Percentiles rank a stretch among this genome's conserved stretches.
phyloP scores from a whole-genome alignment of 2,888 invertebrate genomes.

The Blomia tropicalis region DNA sequence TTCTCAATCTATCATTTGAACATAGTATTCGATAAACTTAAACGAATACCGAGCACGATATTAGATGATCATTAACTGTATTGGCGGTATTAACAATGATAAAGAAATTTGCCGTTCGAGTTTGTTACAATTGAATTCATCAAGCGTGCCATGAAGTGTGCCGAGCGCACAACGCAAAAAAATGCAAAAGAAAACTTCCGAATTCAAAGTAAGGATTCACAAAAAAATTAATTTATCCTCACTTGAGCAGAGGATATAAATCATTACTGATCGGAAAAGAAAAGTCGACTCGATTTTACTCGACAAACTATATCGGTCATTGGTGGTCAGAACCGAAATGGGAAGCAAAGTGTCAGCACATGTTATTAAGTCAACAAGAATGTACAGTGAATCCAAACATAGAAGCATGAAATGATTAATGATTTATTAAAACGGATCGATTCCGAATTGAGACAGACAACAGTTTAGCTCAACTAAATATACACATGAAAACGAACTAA shows the following conservation, averaged over 20 bases:
- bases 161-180: neutral
- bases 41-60: too few species aligned
- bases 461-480: neutral
- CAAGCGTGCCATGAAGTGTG: neutral
- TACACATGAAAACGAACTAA: neutral
- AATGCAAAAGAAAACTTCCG: constrained; percentile 1
- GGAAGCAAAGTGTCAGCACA: neutral
- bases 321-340: neutral
- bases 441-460: neutral
- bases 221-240: neutral
- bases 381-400: neutral
- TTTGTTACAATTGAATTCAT: neutral
- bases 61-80: too few species aligned
- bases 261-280: neutral
- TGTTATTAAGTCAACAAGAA: constrained; percentile 9
- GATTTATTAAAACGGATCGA: constrained; percentile 8
- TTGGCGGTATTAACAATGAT: too few species aligned
- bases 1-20: too few species aligned
- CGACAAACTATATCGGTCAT: neutral
- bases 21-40: too few species aligned
- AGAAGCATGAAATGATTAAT: neutral
- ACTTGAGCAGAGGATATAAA: neutral
- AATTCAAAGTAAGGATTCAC: neutral
- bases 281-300: neutral
- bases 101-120: neutral